Conservation (phyloP, 92 coral and sea anemone genomes). For the Scolanthus callimorphus region DNA sequence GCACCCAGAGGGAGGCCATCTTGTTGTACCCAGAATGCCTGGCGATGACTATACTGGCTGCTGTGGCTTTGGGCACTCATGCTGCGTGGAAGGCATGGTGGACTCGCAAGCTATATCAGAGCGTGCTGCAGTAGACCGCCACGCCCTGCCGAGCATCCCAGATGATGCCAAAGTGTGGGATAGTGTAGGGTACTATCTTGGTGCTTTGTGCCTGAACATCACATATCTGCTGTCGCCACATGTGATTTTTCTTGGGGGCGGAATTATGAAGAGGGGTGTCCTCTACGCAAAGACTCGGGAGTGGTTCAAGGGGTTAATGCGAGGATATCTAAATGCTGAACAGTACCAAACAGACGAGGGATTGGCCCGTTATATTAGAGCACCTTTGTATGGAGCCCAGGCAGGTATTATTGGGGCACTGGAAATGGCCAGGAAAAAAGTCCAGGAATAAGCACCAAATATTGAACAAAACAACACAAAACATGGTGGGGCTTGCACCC, state of each 20-base stretch:
- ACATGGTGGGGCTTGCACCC: no score
- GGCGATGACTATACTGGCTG: constrained; percentile 82
- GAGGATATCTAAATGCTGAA: constrained; percentile 69
- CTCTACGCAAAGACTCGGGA: constrained; percentile 48
- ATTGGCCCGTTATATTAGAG: constrained; percentile 59
- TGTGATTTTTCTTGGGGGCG: constrained; percentile 86
- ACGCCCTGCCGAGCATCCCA: constrained; percentile 46
- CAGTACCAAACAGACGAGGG: constrained; percentile 80
- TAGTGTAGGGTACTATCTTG: constrained; percentile 86
- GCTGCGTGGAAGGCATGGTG: constrained; percentile 92
- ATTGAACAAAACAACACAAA: no score
- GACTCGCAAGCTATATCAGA: constrained; percentile 82
- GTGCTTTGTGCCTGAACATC: constrained; percentile 81
- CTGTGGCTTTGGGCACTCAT: constrained; percentile 63
- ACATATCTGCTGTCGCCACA: constrained; percentile 86
- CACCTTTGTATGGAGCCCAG: constrained; percentile 62
- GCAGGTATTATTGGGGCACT: constrained; percentile 93
- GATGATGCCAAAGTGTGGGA: constrained; percentile 87
- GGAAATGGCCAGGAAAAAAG: constrained; percentile 46
- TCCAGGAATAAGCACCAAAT: no score
- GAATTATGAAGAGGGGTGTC: constrained; percentile 76
- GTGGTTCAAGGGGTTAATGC: constrained; percentile 69
- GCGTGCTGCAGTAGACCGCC: constrained; percentile 56
- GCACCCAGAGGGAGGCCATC: constrained; percentile 96
- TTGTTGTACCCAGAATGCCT: constrained; percentile 64